Percentiles rank a stretch among this genome's conserved stretches.
Evolutionary conservation across 2,113 vertebrate genomes (phyloP).

Genomic region (Reinhardtius hippoglossoides): DNA sequence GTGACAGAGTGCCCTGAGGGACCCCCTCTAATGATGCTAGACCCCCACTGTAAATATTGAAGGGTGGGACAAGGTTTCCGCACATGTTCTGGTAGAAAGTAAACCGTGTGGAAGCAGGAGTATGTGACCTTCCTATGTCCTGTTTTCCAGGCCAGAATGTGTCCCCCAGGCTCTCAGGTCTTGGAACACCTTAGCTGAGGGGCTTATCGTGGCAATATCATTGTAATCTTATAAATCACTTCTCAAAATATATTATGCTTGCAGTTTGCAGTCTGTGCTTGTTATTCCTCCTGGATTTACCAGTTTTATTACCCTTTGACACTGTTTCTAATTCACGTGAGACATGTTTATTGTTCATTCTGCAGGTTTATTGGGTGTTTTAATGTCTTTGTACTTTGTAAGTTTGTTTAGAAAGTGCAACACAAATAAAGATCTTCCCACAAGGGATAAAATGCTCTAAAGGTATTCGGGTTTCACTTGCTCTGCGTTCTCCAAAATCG

Average conservation of each 20-base stretch:
- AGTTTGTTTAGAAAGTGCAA: background rate
- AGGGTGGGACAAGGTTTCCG: conserved; percentile 64
- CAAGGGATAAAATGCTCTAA: background rate
- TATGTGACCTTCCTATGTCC: conserved; percentile 72
- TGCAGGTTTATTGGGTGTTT: background rate
- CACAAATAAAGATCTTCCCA: conserved; percentile 1
- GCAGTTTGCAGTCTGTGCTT: conserved; percentile 16
- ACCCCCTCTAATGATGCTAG: conserved; percentile 75
- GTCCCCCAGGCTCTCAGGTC: conserved; percentile 45
- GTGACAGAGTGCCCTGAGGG: conserved; percentile 76
- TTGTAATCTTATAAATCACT: conserved; percentile 53
- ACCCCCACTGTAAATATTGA: conserved; percentile 73
- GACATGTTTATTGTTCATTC: conserved; percentile 16
- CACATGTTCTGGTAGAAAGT: conserved; percentile 69
- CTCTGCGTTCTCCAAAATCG: background rate
- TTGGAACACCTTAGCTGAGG: conserved; percentile 49
- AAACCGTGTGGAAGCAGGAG: conserved; percentile 64
- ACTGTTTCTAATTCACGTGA: conserved; percentile 11
- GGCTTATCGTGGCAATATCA: conserved; percentile 34
- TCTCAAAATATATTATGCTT: conserved; percentile 19
- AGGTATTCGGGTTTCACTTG: background rate
- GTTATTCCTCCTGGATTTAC: conserved; percentile 8
- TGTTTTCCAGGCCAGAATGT: conserved; percentile 56
- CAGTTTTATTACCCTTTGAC: conserved; percentile 1
- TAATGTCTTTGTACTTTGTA: background rate